Conservation (phyloP, 1,140 invertebrate species). For the Dolichoris vasculosae region DNA sequence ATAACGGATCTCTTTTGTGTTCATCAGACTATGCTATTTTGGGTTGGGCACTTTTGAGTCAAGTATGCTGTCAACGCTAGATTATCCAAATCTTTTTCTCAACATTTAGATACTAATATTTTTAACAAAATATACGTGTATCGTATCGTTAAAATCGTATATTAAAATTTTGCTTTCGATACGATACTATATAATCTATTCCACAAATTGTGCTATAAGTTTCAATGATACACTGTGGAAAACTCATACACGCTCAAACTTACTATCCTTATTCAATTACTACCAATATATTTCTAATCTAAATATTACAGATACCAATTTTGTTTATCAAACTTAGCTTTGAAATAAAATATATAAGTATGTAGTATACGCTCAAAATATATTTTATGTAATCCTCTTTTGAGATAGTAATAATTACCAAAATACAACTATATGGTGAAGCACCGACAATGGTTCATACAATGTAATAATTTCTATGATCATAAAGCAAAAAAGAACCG, state of each 20-base stretch:
- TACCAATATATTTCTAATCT: neutral
- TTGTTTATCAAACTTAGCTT: neutral
- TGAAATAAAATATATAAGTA: neutral
- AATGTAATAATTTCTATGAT: neutral
- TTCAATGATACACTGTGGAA: neutral
- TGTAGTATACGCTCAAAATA: neutral
- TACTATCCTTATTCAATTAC: neutral
- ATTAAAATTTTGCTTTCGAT: neutral
- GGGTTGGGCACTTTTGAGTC: conserved; percentile 8
- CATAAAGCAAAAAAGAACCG: neutral
- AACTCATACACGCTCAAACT: neutral
- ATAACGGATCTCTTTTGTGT: conserved; percentile 25
- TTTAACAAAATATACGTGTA: neutral
- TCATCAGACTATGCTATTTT: neutral
- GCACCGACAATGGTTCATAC: neutral
- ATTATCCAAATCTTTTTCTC: neutral
- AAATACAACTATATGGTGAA: neutral
- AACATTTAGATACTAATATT: neutral
- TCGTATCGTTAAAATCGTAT: neutral
- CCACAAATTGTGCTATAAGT: conserved; percentile 3
- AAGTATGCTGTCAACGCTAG: neutral
- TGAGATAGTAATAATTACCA: neutral
- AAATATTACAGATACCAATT: neutral
- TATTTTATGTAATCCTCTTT: neutral
- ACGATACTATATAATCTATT: neutral